Percentiles rank a stretch among this genome's conserved stretches.
These are phyloP conservation scores for Distichodus sexfasciatus DNA, from an alignment of 2,797 vertebrate genomes.

Conservation along the genomic window DNA sequence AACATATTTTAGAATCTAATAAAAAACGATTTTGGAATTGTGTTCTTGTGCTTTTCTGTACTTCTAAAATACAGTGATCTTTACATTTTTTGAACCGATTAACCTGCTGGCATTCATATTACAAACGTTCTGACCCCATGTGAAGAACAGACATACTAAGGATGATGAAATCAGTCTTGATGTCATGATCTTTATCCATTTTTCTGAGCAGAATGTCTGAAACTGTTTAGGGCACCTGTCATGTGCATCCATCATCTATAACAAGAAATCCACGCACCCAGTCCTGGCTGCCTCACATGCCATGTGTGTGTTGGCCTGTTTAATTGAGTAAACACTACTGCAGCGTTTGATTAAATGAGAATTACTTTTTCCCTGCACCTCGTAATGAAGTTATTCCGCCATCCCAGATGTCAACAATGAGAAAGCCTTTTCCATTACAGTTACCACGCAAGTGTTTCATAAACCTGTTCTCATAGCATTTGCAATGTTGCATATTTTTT, in stretches of 20 bases:
- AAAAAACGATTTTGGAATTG: not conserved
- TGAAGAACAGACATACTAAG: slow-evolving; percentile 23
- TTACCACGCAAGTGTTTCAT: slow-evolving; percentile 70
- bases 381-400: slow-evolving; percentile 66
- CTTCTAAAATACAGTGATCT: no score
- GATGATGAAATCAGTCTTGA: slow-evolving; percentile 28
- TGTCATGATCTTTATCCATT: slow-evolving; percentile 34
- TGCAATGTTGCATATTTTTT: slow-evolving; percentile 33
- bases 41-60: no score
- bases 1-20: no score
- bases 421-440: slow-evolving; percentile 59
- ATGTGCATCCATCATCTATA: slow-evolving; percentile 53
- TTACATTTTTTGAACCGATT: no score
- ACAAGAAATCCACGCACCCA: slow-evolving; percentile 63
- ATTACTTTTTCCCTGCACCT: slow-evolving; percentile 49
- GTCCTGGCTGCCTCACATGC: slow-evolving; percentile 61
- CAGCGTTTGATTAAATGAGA: slow-evolving; percentile 56
- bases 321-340: slow-evolving; percentile 68
- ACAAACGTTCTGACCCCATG: slow-evolving; percentile 23
- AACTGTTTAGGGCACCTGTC: slow-evolving; percentile 3
- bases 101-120: not conserved
- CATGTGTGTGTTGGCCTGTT: slow-evolving; percentile 65
- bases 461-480: slow-evolving; percentile 49
- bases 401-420: slow-evolving; percentile 60
- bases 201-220: slow-evolving; percentile 28